Evolutionary conservation across 37 sponge, comb jelly and placozoan species (phyloP).

Genomic region (Crambe crambe): DNA sequence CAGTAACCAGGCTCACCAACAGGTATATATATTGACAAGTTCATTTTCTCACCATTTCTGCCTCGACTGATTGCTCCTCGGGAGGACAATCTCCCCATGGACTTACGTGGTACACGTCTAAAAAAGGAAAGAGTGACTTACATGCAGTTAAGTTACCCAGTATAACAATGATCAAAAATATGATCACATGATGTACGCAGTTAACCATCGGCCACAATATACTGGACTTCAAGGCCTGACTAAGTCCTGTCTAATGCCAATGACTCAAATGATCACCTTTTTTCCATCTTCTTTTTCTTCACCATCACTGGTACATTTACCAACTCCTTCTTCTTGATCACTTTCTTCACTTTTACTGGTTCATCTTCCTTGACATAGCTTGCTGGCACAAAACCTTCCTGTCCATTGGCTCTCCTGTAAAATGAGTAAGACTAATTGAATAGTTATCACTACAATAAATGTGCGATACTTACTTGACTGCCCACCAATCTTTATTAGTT

Average conservation of each 20-base stretch:
- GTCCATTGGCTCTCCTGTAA: slow-evolving; percentile 70
- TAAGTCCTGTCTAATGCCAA: background rate
- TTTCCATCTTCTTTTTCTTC: slow-evolving; percentile 54
- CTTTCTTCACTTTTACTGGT: slow-evolving; percentile 58
- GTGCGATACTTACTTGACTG: slow-evolving; percentile 62
- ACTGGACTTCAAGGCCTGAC: no score
- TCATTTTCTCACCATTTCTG: background rate
- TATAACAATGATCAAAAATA: no score
- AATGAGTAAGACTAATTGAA: background rate
- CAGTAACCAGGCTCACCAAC: background rate
- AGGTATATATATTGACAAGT: no score
- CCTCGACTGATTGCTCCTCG: background rate
- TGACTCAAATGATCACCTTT: slow-evolving; percentile 12
- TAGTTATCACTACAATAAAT: background rate
- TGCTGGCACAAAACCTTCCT: slow-evolving; percentile 91
- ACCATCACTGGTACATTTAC: slow-evolving; percentile 72
- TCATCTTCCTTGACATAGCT: slow-evolving; percentile 88
- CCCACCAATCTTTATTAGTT: slow-evolving; percentile 93
- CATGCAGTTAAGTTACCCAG: no score
- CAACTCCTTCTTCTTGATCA: slow-evolving; percentile 61
- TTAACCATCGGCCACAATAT: no score
- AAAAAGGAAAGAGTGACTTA: no score
- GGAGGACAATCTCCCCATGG: background rate
- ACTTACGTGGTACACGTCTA: background rate
- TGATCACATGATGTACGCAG: no score